Conservation (phyloP, 1,140 invertebrate genomes). For the Trachelipus rathkii region DNA sequence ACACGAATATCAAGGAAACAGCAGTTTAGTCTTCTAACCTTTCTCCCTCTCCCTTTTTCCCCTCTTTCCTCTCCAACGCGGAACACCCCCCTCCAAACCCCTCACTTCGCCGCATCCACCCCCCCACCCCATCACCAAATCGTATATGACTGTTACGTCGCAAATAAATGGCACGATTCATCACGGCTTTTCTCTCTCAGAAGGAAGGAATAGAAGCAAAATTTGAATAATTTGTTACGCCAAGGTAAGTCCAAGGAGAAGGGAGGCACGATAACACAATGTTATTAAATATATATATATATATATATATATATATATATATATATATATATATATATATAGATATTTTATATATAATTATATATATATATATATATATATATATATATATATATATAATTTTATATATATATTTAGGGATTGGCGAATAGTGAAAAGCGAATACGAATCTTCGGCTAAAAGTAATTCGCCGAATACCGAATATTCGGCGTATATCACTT, state of each 20-base stretch:
- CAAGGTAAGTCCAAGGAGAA: constrained; percentile 6
- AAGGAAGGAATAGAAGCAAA: constrained; percentile 1
- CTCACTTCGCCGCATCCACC: too few relatives aligned
- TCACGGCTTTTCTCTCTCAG: neutral
- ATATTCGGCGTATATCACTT: too few relatives aligned
- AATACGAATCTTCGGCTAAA: too few relatives aligned
- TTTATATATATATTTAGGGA: too few relatives aligned
- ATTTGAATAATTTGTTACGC: constrained; percentile 1
- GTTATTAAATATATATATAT: constrained; percentile 10
- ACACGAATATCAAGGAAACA: neutral
- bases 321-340: constrained; percentile 15
- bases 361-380: neutral
- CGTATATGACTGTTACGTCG: constrained; percentile 8
- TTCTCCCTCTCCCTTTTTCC: too few relatives aligned
- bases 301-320: neutral
- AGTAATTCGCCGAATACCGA: too few relatives aligned
- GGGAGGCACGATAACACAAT: neutral
- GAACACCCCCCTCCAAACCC: too few relatives aligned
- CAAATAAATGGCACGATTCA: constrained; percentile 1
- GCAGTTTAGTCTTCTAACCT: too few relatives aligned
- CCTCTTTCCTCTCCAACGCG: too few relatives aligned
- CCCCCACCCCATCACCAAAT: neutral
- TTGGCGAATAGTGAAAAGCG: too few relatives aligned
- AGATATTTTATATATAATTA: neutral
- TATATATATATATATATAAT: neutral